Base-by-base conservation (phyloP, 1,140 invertebrate species). In the Ectropis grisescens region DNA sequence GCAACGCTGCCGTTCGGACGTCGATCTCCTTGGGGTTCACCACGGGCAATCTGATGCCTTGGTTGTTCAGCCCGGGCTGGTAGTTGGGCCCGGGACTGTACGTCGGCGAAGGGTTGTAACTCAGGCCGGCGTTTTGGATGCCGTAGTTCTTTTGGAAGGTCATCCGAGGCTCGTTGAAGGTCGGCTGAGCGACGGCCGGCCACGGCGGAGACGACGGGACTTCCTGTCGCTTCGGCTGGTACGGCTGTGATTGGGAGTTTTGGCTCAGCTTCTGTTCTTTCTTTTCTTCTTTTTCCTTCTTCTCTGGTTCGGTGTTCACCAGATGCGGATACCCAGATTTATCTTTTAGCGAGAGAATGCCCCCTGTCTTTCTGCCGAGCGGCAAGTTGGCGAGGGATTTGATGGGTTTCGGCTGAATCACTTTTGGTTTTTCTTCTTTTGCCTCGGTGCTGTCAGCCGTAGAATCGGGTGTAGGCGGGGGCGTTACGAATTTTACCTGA, bases 401-500 rank as follows among this genome's bases (percentile, higher is more conserved):
- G 3, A 81, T 62, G 1, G 67, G 48, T 48, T 81, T 82, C 2
- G 81, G 79, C 40, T 83, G 79, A 10, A 81, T 54, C 2, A 80
- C 44, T 45, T 80, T 82, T 2, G 66, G 70, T 30, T 78, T 78
- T 0, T 82, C 76, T 2, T 42, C 39, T 11, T 69, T 39, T 1
- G 38, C 25, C 7, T 76, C 61, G 0, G 26, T 40, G 1, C 37
- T 13, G 39, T 81, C 76, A 0, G 50, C 35, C 2, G 59, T 47
- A 1, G 79, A 75, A 28, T 83, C 82, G 3, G 83, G 82, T 13
- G 82, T 84, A 2, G 84, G 82, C 5, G 84, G 84, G 4, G 85
- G 84, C 2, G 84, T 85, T 15, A 84, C 75, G 47, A 86, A 86
- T 43, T 84, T 85, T 11, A 86, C 85, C 84, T 85, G 51, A 10